These are phyloP conservation scores for Hydrotaea diabolus DNA, from an alignment of 2,888 invertebrate genomes.

Conservation along the genomic window DNA sequence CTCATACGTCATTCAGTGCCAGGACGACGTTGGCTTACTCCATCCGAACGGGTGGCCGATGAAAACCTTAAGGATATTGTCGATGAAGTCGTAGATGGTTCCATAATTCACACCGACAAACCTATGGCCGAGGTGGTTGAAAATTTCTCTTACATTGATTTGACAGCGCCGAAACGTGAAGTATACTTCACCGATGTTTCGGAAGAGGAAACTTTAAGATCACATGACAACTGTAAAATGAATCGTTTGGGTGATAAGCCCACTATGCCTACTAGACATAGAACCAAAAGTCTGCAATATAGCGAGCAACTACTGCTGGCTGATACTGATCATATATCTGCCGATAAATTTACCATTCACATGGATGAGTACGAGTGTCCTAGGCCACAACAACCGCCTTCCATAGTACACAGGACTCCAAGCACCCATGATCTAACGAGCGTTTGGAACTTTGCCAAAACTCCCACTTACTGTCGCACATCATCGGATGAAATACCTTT, in stretches of 20 bases:
- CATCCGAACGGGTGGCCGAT: constrained; percentile 71
- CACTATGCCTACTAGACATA: not conserved
- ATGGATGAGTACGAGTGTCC: constrained; percentile 32
- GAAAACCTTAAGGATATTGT: constrained; percentile 72
- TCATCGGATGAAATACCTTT: constrained; percentile 43
- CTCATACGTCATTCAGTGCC: constrained; percentile 74
- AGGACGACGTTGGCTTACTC: constrained; percentile 74
- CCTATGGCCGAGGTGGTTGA: constrained; percentile 10
- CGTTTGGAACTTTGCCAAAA: constrained; percentile 47
- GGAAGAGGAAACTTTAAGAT: not conserved
- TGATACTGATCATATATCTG: constrained; percentile 47
- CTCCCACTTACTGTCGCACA: constrained; percentile 37
- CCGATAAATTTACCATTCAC: constrained; percentile 10
- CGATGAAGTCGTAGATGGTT: constrained; percentile 60
- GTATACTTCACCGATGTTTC: not conserved
- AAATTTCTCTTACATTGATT: constrained; percentile 37
- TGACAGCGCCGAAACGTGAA: constrained; percentile 22
- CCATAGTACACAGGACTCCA: constrained; percentile 44
- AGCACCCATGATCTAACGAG: constrained; percentile 63
- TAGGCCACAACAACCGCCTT: not conserved
- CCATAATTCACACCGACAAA: constrained; percentile 12
- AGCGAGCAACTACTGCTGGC: constrained; percentile 40
- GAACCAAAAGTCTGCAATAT: constrained; percentile 34
- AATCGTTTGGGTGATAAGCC: not conserved
- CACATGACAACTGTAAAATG: not conserved